phyloP scores from a whole-genome alignment of 2,888 invertebrate genomes.

The Chrysomela aeneicollis region DNA sequence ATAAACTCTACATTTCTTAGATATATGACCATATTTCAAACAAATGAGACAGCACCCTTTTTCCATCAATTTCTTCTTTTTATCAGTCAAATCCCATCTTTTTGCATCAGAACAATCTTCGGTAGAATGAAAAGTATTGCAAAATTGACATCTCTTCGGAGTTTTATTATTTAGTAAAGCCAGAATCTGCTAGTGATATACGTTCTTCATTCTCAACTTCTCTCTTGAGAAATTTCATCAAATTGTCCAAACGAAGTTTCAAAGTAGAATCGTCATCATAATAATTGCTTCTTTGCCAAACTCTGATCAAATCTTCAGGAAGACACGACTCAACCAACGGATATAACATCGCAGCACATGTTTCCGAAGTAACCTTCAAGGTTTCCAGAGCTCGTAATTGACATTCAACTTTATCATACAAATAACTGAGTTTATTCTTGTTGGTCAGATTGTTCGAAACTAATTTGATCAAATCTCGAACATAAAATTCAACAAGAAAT shows the following conservation, averaged over 20 bases:
- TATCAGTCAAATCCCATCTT: neutral
- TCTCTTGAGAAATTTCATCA: neutral
- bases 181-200: no score
- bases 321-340: conserved; percentile 51
- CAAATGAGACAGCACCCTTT: neutral
- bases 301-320: conserved; percentile 44
- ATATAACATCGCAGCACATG: conserved; percentile 48
- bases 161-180: neutral
- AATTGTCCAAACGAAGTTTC: neutral
- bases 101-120: neutral
- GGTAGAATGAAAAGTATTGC: neutral
- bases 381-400: conserved; percentile 29
- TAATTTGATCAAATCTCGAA: conserved; percentile 48
- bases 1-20: neutral
- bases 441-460: conserved; percentile 42
- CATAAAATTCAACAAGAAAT: conserved; percentile 48
- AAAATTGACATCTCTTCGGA: neutral
- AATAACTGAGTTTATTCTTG: conserved; percentile 12
- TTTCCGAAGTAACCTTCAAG: conserved; percentile 32
- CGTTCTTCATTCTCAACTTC: neutral
- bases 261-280: neutral
- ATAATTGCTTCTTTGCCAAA: conserved; percentile 39
- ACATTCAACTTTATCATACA: conserved; percentile 48
- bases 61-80: neutral
- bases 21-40: conserved; percentile 7